Base-by-base conservation (phyloP, 2,797 vertebrate species). In the Pangasius krempfi region DNA sequence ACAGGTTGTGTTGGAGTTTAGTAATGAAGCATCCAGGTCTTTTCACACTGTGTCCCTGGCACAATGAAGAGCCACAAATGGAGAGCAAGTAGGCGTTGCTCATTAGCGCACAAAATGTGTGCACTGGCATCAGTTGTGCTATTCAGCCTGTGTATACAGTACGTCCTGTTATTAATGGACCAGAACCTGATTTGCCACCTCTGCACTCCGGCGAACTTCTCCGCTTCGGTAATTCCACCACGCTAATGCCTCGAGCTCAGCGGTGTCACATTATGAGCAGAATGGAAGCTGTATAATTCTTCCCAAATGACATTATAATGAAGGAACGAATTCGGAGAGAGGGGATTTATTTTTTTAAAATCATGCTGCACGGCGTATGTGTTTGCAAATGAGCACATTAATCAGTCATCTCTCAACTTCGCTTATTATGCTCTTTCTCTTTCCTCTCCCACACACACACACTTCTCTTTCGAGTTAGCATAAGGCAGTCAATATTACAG, bases 101-200 rank as follows among this genome's bases (percentile, higher is more conserved):
- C 85, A 88, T 89, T 88, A 90, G 84, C 44, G 13, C 58, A 27
- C 93, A 94, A 86, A 95, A 95, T 94, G 75, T 92, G 93, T 93
- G 93, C 91, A 89, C 89, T 86, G 64, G 87, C 52, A 56, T 76
- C 86, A 60, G 62, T 76, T 89, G 82, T 79, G 91, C 90, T 68
- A 70, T 80, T 66, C 56, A 40, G 27, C 1, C 18, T 64, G 52
- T 56, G 92, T 73, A 91, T 90, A 91, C 92, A 88, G 50, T 86
- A 66, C 12, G 20, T 60, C 75, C 50, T 62, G 93, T 94, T 93
- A 93, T 92, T 95, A 95, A 95, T 94, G 94, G 94, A 94, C 93
- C 95, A 79, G 91, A 88, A 92, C 92, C 92, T 94, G 93, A 95
- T 94, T 94, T 68, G 92, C 92, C 94, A 94, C 95, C 94, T 95